Evolutionary conservation across 2,113 vertebrate species (phyloP).

Genomic region (Poecilia latipinna): DNA sequence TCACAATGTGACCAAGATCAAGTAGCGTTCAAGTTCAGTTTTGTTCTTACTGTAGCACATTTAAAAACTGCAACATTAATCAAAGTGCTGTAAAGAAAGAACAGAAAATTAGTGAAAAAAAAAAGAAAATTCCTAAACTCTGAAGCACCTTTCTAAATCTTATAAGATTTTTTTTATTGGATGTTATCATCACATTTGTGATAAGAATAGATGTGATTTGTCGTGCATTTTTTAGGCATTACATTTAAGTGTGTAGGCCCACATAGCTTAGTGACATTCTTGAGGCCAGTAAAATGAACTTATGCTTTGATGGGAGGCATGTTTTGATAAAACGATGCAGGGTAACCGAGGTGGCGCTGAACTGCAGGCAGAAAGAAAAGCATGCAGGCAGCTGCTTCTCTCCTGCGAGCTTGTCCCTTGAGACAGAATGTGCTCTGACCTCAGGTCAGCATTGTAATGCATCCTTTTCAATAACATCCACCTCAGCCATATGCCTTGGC

Average conservation of each 20-base stretch:
- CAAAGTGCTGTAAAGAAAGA: not conserved
- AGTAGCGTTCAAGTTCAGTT: not conserved
- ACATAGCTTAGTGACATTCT: constrained; percentile 63
- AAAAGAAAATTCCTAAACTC: not conserved
- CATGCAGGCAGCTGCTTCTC: constrained; percentile 51
- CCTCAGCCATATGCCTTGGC: constrained; percentile 58
- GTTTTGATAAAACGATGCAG: constrained; percentile 46
- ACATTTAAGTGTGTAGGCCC: constrained; percentile 5
- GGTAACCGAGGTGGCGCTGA: constrained; percentile 46
- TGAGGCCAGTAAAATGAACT: constrained; percentile 57
- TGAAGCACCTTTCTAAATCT: not conserved
- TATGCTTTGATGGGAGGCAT: constrained; percentile 49
- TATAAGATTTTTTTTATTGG: not conserved
- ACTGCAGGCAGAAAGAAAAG: constrained; percentile 31
- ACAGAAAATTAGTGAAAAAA: not conserved
- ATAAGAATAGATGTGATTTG: not conserved
- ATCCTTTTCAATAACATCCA: constrained; percentile 78
- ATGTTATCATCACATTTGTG: not conserved
- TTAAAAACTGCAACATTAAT: not conserved
- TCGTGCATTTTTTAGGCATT: not conserved
- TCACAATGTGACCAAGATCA: not conserved
- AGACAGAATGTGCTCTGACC: constrained; percentile 59
- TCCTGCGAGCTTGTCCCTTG: constrained; percentile 47
- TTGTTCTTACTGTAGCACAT: not conserved
- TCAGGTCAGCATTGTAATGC: constrained; percentile 71